phyloP scores from a whole-genome alignment of 2,888 invertebrate species.

The Myopa tessellatipennis region DNA sequence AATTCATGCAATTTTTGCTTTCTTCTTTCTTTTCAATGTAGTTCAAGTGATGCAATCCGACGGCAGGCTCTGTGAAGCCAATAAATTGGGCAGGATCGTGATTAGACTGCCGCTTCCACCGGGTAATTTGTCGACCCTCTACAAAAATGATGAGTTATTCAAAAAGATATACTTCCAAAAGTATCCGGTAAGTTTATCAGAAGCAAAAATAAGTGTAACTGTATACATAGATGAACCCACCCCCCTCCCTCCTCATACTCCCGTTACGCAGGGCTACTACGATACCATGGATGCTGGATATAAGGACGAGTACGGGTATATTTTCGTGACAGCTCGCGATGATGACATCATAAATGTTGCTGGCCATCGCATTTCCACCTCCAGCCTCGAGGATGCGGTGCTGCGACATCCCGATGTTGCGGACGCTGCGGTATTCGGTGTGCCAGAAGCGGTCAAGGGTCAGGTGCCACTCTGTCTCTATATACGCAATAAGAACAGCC shows the following conservation, averaged over 20 bases:
- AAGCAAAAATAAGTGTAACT: no score
- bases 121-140: conserved; percentile 86
- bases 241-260: no score
- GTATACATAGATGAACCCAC: no score
- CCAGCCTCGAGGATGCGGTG: conserved; percentile 90
- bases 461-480: conserved; percentile 90
- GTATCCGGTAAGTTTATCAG: conserved; percentile 76
- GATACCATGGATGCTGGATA: conserved; percentile 97
- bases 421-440: conserved; percentile 90
- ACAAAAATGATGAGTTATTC: conserved; percentile 83
- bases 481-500: conserved; percentile 73
- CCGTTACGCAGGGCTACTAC: conserved; percentile 68
- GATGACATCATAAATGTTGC: conserved; percentile 96
- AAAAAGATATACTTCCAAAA: conserved; percentile 83
- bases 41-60: conserved; percentile 77
- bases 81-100: conserved; percentile 86
- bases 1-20: neutral
- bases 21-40: conserved; percentile 60
- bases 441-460: conserved; percentile 89
- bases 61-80: conserved; percentile 75
- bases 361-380: conserved; percentile 90
- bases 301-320: conserved; percentile 82
- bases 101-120: conserved; percentile 90
- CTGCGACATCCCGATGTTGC: conserved; percentile 86
- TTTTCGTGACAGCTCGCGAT: conserved; percentile 90